These are phyloP conservation scores for Leucoraja ocellata DNA, from an alignment of 2,797 vertebrate species.

Conservation along the genomic window DNA sequence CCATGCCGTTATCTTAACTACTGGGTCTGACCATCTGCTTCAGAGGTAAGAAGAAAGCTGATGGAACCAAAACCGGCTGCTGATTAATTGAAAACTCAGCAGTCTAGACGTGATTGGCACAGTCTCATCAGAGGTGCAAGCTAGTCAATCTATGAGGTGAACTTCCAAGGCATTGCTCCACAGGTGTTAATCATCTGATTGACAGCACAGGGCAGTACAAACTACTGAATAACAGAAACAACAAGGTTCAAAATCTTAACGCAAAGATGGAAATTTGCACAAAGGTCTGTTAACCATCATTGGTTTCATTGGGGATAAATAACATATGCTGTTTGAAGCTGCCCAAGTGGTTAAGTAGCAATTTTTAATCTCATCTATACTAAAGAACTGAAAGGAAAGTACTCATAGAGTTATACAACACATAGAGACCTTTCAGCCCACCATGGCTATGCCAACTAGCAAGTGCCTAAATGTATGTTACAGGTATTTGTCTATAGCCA, in stretches of 20 bases:
- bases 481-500: too few species aligned
- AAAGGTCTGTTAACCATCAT: background rate
- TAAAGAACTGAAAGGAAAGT: background rate
- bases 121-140: background rate
- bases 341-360: background rate
- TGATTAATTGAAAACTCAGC: background rate
- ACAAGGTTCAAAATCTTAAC: background rate
- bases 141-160: background rate
- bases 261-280: background rate
- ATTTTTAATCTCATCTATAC: background rate
- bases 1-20: background rate
- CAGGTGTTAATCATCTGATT: background rate
- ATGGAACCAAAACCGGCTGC: background rate
- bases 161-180: background rate
- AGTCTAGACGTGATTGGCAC: background rate
- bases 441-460: background rate
- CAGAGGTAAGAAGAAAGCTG: background rate
- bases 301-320: background rate
- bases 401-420: background rate
- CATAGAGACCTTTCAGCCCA: background rate
- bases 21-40: background rate
- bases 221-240: background rate
- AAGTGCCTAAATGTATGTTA: too few species aligned
- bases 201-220: background rate
- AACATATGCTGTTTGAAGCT: background rate